Base-by-base conservation (phyloP, 2,888 invertebrate genomes). In the Netelia melanura region DNA sequence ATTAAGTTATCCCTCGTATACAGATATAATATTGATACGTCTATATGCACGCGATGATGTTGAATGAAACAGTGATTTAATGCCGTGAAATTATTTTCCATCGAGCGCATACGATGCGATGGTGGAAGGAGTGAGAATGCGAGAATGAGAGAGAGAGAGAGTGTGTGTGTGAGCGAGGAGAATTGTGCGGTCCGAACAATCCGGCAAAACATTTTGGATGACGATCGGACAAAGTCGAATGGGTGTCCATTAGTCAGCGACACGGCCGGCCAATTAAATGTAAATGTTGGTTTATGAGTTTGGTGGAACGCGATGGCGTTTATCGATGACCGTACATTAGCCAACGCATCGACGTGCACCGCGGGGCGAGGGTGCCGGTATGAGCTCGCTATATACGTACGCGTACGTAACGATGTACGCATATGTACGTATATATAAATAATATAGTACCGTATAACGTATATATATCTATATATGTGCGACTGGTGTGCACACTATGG, bases 261-360 rank as follows among this genome's bases (percentile, higher is more conserved):
- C 90, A 89, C 89, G 89, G 75, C 87, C 90, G 89, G 90, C 92
- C 92, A 91, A 93, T 92, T 93, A 93, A 92, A 92, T 92, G 92
- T 90, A 92, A 93, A 92, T 92, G 92, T 92, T 92, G 91, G 92
- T 92, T 92, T 92, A 92, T 92, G 91, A 89, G 91, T 90, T 90
- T 88, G 91, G 90, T 88, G 87, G 90, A 87, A 90, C 85, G 82
- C 88, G 81, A 86, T 89, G 92, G 92, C 92, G 90, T 92, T 93
- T 93, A 93, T 92, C 92, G 93, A 93, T 92, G 92, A 84, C 84
- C 87, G 79, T 90, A 76, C 91, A 91, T 92, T 92, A 91, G 88
- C 90, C 89, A 85, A 87, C 89, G 89, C 90, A 92, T 92, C 88
- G 92, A 91, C 88, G 89, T 88, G 90, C 87, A 86, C 86, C 64